Evolutionary conservation across 2,113 vertebrate genomes (phyloP), one percentile per base, ranked within the genome.

Genomic region (Callipepla californica): DNA sequence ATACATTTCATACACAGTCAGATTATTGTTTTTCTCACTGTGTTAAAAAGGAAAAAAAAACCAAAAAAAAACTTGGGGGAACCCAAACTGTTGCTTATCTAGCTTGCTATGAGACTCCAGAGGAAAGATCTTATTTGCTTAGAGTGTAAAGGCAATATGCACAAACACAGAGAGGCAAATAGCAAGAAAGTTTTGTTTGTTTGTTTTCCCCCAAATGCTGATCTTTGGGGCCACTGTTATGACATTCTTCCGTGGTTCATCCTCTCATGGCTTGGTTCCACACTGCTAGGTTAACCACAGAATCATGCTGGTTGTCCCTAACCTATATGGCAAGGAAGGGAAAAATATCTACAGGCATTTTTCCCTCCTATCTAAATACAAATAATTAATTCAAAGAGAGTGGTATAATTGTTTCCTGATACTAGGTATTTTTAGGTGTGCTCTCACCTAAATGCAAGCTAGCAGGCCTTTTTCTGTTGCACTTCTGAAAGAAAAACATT

Each of bases 371-470:
- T 94, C 63, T 85, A 92, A 93, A 92, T 84, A 70, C 74, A 82
- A 84, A 91, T 92, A 89, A 76, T 94, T 72, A 86, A 93, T 96
- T 96, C 89, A 87, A 89, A 70, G 58, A 87, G 86, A 92, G 92
- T 84, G 55, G 65, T 89, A 62, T 85, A 92, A 87, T 91, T 94
- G 82, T 96, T 96, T 95, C 91, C 90, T 92, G 87, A 68, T 88
- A 89, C 28, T 94, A 80, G 89, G 76, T 94, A 85, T 91, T 93
- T 93, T 89, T 85, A 89, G 94, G 68, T 91, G 76, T 89, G 53
- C 76, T 94, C 55, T 23, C 63, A 75, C 74, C 63, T 91, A 82
- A 92, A 87, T 92, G 73, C 72, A 73, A 47, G 90, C 47, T 6
- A 70, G 89, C 57, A 69, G 85, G 73, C 67, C 79, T 87, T 90